Evolutionary conservation across 2,888 invertebrate genomes (phyloP).

Genomic region (Thera obeliscata): DNA sequence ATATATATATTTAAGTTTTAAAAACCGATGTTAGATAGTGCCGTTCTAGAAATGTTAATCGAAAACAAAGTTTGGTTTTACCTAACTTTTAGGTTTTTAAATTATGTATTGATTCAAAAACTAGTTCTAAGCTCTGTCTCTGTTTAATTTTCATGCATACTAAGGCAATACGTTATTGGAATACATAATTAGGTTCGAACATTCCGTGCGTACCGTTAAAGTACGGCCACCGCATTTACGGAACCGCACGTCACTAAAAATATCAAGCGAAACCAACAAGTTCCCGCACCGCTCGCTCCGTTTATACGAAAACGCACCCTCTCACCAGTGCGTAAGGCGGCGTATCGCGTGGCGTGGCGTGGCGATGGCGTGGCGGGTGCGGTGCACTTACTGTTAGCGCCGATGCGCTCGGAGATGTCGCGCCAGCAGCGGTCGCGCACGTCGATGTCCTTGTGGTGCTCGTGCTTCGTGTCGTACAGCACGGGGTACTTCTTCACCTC

Average conservation of each 20-base stretch:
- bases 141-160: too few relatives aligned
- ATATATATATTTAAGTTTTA: too few relatives aligned
- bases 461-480: slow-evolving; percentile 75
- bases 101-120: too few relatives aligned
- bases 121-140: too few relatives aligned
- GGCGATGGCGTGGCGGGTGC: neutral
- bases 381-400: slow-evolving; percentile 67
- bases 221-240: neutral
- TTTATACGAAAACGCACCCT: neutral
- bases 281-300: neutral
- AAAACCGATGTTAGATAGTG: too few relatives aligned
- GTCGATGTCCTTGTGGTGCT: slow-evolving; percentile 74
- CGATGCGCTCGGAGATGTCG: slow-evolving; percentile 71
- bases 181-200: too few relatives aligned
- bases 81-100: too few relatives aligned
- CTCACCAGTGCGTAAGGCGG: neutral
- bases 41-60: too few relatives aligned
- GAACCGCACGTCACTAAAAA: neutral
- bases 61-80: too few relatives aligned
- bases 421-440: slow-evolving; percentile 76
- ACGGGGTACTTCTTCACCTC: slow-evolving; percentile 76
- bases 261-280: neutral
- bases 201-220: too few relatives aligned
- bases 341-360: neutral
- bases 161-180: too few relatives aligned